Evolutionary conservation across 2,888 invertebrate species (phyloP), one percentile per base, ranked within the genome.

Genomic region (Pseudococcus longispinus): DNA sequence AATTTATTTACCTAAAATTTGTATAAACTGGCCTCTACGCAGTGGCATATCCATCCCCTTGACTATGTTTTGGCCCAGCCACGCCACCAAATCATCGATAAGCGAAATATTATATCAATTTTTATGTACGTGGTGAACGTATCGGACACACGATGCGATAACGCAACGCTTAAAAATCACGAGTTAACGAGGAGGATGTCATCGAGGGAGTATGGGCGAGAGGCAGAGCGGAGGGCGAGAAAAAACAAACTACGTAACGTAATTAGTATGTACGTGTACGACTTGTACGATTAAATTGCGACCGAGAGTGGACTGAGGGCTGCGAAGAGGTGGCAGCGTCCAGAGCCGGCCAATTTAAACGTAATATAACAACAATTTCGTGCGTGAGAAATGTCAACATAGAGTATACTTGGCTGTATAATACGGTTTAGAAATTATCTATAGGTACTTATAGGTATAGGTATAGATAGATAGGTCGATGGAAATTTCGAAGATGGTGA

Each of bases 361-460:
- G 23, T n/a, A n/a, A 55, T 60, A 23, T 23, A 60, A 23, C 13
- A 60, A 23, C 60, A 23, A 60, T 60, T 60, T 60, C 60, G 60
- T 60, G 60, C 60, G 60, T 60, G 60, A 60, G 60, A 60, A 60
- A 60, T 60, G 60, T 60, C 60, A 60, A 60, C 60, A 60, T 60
- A n/a, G 4, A 2, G 4, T 46, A 15, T n/a, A 55, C n/a, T 18
- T 55, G n/a, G 4, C 55, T 55, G n/a, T 18, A 8, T 55, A 55
- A 6, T 4, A n/a, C 4, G 13, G 55, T 55, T 60, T 5, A 13
- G 9, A 23, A 60, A 60, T 60, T 60, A 60, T 9, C 11, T 46
- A 2, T 0, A 51, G n/a, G 51, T 51, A 51, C 51, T 46, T 46
- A n/a, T 51, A 51, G 15, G 6, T 46, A 2, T 15, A 46, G 15